Evolutionary conservation across 2,888 invertebrate genomes (phyloP), one percentile per base, ranked within the genome.

Genomic region (Sisyra nigra): DNA sequence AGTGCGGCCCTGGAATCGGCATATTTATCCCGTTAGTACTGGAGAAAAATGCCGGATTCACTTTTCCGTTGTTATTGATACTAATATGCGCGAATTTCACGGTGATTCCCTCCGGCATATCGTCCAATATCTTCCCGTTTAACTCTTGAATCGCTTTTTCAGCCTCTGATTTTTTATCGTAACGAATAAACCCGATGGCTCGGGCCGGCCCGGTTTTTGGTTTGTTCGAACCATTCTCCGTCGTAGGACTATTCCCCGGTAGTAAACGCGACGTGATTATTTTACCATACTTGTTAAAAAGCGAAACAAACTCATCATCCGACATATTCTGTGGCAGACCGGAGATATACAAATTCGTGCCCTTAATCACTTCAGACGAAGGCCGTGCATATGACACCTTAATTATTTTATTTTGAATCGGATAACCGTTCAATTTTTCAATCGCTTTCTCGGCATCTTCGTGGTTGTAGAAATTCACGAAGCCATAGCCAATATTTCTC

Each of bases 1-100:
- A 24, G 24, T 24, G 24, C 24, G 24, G 24, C 5, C 24, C 7
- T 24, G 24, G 24, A 5, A 24, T 24, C 7, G 24, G 24, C 24
- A 24, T 24, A 24, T 24, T 24, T 7, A 24, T 61, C 69, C 68
- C 65, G 68, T 69, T 62, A 71, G 68, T 66, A 72, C 69, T 83
- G 38, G 83, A 82, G 45, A 82, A 80, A 57, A 83, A 60, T 30
- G 82, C 82, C 47, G 82, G 80, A 49, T 82, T 70, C 30, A 80
- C 79, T 60, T 83, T 83, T 11, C 75, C 74, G 59, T 80, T 80
- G 66, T 85, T 85, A 59, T 80, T 80, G 66, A 85, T 85, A 3
- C 89, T 89, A 57, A 87, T 89, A 67, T 92, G 91, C 55, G 91
- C 91, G 65, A 92, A 92, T 65, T 91, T 92, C 50, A 91, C 91